These are phyloP conservation scores for Cataglyphis livida DNA, from an alignment of 2,888 invertebrate species.

Conservation along the genomic window DNA sequence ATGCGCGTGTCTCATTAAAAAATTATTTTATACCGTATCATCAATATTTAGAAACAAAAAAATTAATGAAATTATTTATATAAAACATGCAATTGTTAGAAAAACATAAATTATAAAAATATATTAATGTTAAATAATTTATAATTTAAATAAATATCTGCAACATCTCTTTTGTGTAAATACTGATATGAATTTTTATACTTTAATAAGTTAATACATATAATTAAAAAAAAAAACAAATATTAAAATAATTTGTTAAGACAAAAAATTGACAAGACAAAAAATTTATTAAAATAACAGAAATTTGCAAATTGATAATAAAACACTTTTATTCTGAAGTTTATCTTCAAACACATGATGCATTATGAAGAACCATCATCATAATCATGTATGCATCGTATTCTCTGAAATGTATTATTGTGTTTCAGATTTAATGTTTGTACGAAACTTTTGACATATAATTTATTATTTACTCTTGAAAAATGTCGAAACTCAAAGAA, in stretches of 20 bases:
- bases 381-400: conserved; percentile 81
- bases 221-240: not conserved
- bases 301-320: not conserved
- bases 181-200: not conserved
- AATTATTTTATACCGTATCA: not conserved
- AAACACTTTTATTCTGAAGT: conserved; percentile 49
- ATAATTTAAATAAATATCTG: not conserved
- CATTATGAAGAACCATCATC: conserved; percentile 81
- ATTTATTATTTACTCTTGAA: not conserved
- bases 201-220: not conserved
- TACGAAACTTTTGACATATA: not conserved
- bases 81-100: conserved; percentile 15
- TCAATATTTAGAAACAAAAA: not conserved
- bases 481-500: not conserved
- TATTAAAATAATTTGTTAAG: conserved; percentile 24
- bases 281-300: conserved; percentile 13
- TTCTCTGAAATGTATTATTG: conserved; percentile 80
- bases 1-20: not conserved
- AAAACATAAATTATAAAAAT: not conserved
- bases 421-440: conserved; percentile 23
- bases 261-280: not conserved
- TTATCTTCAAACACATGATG: conserved; percentile 79
- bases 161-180: not conserved
- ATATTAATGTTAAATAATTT: not conserved
- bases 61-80: not conserved